Evolutionary conservation across 2,113 vertebrate genomes (phyloP).

Genomic region (Hemibagrus wyckioides): DNA sequence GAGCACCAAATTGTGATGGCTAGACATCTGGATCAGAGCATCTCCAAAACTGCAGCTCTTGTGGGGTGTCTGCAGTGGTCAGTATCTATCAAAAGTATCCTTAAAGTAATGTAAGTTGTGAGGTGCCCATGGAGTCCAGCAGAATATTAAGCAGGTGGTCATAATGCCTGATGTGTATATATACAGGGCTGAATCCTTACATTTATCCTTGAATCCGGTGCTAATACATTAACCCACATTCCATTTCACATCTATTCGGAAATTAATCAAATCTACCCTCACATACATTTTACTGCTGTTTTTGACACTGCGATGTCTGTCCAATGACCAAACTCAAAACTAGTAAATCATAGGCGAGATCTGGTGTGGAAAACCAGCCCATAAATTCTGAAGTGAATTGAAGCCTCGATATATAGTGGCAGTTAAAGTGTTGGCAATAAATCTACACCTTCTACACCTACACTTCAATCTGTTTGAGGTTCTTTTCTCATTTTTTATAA

Average conservation of each 20-base stretch:
- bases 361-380: neutral
- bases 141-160: no score
- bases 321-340: neutral
- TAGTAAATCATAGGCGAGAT: neutral
- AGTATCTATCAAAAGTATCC: no score
- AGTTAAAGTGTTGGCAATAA: conserved; percentile 1
- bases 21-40: no score
- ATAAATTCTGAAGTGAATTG: neutral
- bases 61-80: no score
- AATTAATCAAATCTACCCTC: neutral
- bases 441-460: neutral
- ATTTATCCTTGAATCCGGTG: neutral
- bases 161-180: no score
- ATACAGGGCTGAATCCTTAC: neutral
- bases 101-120: no score
- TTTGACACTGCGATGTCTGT: neutral
- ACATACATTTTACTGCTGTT: neutral
- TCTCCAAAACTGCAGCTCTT: no score
- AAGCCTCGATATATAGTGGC: neutral
- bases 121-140: no score
- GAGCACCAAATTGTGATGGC: no score
- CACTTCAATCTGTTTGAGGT: neutral
- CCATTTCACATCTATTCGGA: neutral
- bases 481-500: neutral
- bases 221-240: neutral